Conservation (phyloP, 2,888 invertebrate genomes). For the Schrankia costaestrigalis region DNA sequence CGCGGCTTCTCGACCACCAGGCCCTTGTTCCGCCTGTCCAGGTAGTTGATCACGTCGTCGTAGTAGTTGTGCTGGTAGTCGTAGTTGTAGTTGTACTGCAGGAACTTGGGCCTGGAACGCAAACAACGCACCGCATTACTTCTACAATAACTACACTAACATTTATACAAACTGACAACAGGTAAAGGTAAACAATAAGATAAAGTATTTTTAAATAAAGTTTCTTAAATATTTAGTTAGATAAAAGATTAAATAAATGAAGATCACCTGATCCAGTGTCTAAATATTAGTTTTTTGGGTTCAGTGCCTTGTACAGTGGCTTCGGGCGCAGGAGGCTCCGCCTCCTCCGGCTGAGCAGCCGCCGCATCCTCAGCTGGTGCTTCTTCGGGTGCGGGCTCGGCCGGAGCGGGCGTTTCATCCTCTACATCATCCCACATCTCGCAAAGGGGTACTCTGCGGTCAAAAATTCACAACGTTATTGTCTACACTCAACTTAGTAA, state of each 20-base stretch:
- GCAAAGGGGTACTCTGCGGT: conserved; percentile 61
- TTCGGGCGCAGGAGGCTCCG: conserved; percentile 67
- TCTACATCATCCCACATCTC: conserved; percentile 81
- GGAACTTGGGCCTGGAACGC: conserved; percentile 85
- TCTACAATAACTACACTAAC: no score
- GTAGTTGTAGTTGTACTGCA: conserved; percentile 90
- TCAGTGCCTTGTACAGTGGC: conserved; percentile 69
- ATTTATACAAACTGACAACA: no score
- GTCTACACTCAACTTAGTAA: conserved; percentile 27
- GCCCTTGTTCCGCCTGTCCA: conserved; percentile 88
- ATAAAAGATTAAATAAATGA: neutral
- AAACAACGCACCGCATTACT: conserved; percentile 13
- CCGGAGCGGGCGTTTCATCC: conserved; percentile 63
- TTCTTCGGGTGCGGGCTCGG: conserved; percentile 45
- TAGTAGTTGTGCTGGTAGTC: conserved; percentile 93
- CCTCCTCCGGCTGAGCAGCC: conserved; percentile 60
- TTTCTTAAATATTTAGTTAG: neutral
- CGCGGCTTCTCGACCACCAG: conserved; percentile 85
- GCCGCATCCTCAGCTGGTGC: conserved; percentile 37
- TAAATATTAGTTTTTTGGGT: conserved; percentile 86
- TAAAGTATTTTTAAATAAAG: neutral
- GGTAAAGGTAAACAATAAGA: no score
- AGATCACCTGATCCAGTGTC: conserved; percentile 89
- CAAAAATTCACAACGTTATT: conserved; percentile 55
- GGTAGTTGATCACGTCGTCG: conserved; percentile 90